Percentiles rank a stretch among this genome's conserved stretches.
Conservation (phyloP, 2,888 invertebrate genomes). For the Timema cristinae region DNA sequence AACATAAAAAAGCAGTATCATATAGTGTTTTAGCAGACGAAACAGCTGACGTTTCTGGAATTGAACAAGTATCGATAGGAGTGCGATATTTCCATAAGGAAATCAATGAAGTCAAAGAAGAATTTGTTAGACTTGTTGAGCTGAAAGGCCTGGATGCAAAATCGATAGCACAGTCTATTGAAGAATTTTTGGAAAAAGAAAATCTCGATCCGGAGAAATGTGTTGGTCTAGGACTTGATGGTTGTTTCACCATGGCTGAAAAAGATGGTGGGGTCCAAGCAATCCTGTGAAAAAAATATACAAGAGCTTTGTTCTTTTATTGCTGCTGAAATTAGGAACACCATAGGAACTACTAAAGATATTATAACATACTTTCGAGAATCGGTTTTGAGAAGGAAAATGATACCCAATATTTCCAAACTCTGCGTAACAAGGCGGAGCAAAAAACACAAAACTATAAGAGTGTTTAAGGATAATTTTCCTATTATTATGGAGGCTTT, state of each 20-base stretch:
- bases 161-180: constrained; percentile 35
- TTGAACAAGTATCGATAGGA: constrained; percentile 35
- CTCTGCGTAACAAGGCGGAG: too few species aligned
- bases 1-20: constrained; percentile 30
- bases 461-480: too few species aligned
- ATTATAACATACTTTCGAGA: too few species aligned
- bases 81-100: constrained; percentile 35
- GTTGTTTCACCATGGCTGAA: constrained; percentile 38
- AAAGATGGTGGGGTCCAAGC: constrained; percentile 36
- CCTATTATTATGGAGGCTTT: too few species aligned
- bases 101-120: constrained; percentile 33
- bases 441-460: too few species aligned
- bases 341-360: too few species aligned
- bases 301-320: constrained; percentile 36
- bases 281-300: constrained; percentile 35
- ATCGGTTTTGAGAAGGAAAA: too few species aligned
- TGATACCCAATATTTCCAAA: too few species aligned
- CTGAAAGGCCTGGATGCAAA: constrained; percentile 33
- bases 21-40: constrained; percentile 35
- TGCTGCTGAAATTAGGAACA: constrained; percentile 28
- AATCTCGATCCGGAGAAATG: constrained; percentile 32
- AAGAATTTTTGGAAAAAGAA: constrained; percentile 32
- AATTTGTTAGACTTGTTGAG: constrained; percentile 37
- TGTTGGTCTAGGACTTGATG: constrained; percentile 37
- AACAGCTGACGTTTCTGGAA: constrained; percentile 36